Base-by-base conservation (phyloP, 2,797 vertebrate genomes). In the Sylvilagus floridanus region DNA sequence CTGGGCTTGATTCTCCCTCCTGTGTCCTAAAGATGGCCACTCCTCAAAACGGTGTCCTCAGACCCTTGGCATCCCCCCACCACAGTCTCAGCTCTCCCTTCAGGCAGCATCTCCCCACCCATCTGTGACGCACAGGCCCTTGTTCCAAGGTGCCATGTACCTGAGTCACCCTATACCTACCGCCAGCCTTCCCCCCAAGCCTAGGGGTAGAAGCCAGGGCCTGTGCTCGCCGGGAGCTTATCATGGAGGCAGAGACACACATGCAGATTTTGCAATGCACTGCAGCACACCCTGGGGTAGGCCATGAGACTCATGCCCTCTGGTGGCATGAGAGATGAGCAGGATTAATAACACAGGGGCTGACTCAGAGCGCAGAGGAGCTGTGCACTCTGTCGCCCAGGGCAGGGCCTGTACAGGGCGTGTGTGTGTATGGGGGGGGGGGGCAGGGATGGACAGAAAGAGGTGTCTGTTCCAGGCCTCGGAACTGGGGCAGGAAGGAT, bases 41-140 rank as follows among this genome's bases (percentile, higher is more conserved):
- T 62, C 37, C 50, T 91, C 12, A 32, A 76, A 72, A 22, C 0
- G 0, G 35, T 17, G 3, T 60, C 35, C 72, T 22, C 37, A 73
- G n/a, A 3, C n/a, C 13, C 19, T 4, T 0, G 6, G 16, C 84
- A 71, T 26, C 47, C 10, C 5, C 5, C 0, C 21, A 54, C 19
- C 62, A 75, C 4, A 28, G 12, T 4, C 7, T 81, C 52, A 4
- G 35, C 19, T 60, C 0, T 32, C 57, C 52, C n/a, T 26, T 9
- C 10, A 77, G 47, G 19, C 42, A n/a, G 42, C 42, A 30, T 26
- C 30, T 9, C 57, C 66, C 22, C 1, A 26, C 19, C 9, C 26
- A 16, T 5, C 21, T 50, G 17, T 21, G 14, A 13, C 4, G 16
- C 42, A 32, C 65, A 52, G 30, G 5, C 14, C 12, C 22, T 9